Evolutionary conservation across 1,140 invertebrate genomes (phyloP), one percentile per base, ranked within the genome.

Genomic region (Triops cancriformis): DNA sequence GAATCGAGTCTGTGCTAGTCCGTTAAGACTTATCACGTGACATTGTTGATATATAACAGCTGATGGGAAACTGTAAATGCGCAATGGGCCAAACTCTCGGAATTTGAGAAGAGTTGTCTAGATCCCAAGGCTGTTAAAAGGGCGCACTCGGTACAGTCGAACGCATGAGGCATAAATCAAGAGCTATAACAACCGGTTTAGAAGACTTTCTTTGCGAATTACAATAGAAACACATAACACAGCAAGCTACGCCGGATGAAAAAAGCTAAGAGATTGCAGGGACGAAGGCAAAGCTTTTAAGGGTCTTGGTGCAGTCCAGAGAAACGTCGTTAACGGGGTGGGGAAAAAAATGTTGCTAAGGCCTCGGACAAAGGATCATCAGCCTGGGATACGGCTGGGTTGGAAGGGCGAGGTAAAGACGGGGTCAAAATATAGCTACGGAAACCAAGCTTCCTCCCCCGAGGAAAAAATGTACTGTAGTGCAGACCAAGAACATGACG

Each of bases 341-440:
- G 51, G 14, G 2, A 4, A 64, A 51, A 64, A 64, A 18, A n/a
- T 64, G 51, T 64, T 64, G 51, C 51, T 64, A 64, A 64, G 51
- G 14, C 51, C 51, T 64, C 51, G 51, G 51, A 64, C 51, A 64
- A 64, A 64, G 51, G 31, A 37, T 37, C 31, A 64, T 14, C 23
- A 64, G 23, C 6, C 23, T 4, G 14, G 51, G 18, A 6, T 64
- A 6, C 18, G 14, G 51, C 51, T n/a, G 51, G 51, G 51, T 9
- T 64, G 51, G 18, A 4, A 64, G 51, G 51, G n/a, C 51, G 51
- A 64, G 51, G 51, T 64, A 64, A 18, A 64, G 14, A 18, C 18
- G 51, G 51, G 51, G 51, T 64, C 51, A 64, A 64, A 64, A 64
- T 64, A 23, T 64, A 64, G 14, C 51, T 64, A 64, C 51, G n/a